Evolutionary conservation across 2,888 invertebrate genomes (phyloP), one percentile per base, ranked within the genome.

Genomic region (Pardosa pseudoannulata): DNA sequence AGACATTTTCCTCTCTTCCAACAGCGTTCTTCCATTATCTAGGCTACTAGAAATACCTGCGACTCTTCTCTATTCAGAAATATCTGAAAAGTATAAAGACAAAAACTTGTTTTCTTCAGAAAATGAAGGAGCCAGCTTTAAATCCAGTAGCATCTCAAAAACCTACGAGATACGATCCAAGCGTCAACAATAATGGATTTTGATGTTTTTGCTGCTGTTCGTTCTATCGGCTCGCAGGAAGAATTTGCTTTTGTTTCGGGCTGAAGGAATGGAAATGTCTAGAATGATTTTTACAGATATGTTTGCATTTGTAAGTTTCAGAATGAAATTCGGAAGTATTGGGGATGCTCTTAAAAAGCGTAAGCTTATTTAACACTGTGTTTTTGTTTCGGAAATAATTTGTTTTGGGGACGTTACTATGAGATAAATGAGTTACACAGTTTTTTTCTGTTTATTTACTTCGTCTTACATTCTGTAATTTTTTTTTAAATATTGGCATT

Each of bases 261-360:
- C n/a, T n/a, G 19, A 3, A n/a, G 67, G 28, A 67, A 67, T 67
- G 36, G 36, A 32, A 23, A 36, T 67, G 67, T 67, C 67, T n/a
- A 23, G 67, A 67, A 67, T 67, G 36, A 67, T 67, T 67, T 67
- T 32, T 56, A 11, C 5, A 5, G 56, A 56, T 56, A 56, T 5
- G 56, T 16, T 56, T 56, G 56, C 56, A 56, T 56, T 56, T 56
- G 56, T 56, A 23, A 23, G 16, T 19, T 19, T 56, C 5, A 5
- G 56, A 56, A 56, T 56, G 23, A 23, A 56, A 23, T 56, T 23
- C 5, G 11, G 56, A 56, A 6, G 5, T 23, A 5, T n/a, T 56
- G 23, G 16, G 23, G 23, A 56, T 56, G 3, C 23, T n/a, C 19
- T 2, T 46, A 5, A 23, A 56, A 16, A 56, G 3, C 2, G 23